A percentile compares a stretch with the other conserved stretches of the same genome.
phyloP scores from a whole-genome alignment of 2,888 invertebrate genomes.

The Dryobotodes eremita region DNA sequence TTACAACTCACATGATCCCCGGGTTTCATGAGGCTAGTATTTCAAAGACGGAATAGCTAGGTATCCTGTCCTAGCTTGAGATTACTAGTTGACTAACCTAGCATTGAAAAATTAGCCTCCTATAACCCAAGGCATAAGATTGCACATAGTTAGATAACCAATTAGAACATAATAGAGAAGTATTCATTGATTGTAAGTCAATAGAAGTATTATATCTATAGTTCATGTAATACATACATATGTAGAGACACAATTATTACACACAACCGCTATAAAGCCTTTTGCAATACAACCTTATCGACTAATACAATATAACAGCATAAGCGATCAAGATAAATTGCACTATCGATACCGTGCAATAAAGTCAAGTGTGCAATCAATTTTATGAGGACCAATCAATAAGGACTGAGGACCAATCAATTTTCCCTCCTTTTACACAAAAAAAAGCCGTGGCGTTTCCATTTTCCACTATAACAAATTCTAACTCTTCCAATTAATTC shows the following conservation, averaged over 20 bases:
- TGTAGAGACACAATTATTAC: background rate
- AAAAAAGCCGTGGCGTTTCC: background rate
- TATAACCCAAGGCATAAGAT: background rate
- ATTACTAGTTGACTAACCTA: background rate
- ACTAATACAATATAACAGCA: conserved; percentile 10
- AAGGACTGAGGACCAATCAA: background rate
- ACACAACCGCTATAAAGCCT: background rate
- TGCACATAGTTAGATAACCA: too few species aligned
- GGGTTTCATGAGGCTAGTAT: background rate
- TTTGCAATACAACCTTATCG: conserved; percentile 36
- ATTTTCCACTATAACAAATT: background rate
- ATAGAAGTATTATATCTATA: background rate
- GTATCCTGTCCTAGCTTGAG: background rate
- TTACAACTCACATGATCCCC: background rate
- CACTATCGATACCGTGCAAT: conserved; percentile 24
- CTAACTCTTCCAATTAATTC: background rate
- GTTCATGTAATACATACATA: background rate
- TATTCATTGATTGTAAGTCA: background rate
- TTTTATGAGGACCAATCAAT: conserved; percentile 23
- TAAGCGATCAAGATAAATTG: conserved; percentile 43
- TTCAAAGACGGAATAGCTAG: background rate
- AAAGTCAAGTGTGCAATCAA: conserved; percentile 27
- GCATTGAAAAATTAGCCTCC: background rate
- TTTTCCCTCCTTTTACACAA: background rate
- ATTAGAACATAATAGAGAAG: background rate